Percentiles rank a stretch among this genome's conserved stretches.
Evolutionary conservation across 1,140 invertebrate species (phyloP).

Genomic region (Limonius californicus): DNA sequence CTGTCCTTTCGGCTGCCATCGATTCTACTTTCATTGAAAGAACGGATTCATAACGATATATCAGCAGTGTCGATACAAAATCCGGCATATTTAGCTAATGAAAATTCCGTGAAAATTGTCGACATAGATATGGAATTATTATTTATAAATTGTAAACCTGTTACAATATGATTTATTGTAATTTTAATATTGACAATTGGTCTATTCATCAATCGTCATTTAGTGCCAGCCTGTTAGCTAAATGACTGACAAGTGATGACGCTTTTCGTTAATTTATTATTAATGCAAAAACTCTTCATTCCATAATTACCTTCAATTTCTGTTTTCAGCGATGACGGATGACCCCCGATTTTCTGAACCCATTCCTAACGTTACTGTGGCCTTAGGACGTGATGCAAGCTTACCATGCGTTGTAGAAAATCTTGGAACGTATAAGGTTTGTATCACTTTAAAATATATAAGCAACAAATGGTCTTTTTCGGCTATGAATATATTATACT

Average conservation of each 20-base stretch:
- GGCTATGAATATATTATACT: too few species aligned
- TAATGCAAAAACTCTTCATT: too few species aligned
- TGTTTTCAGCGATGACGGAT: slow-evolving; percentile 71
- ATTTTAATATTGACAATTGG: background rate
- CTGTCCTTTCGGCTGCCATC: background rate
- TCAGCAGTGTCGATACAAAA: too few species aligned
- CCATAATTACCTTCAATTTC: slow-evolving; percentile 6
- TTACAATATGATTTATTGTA: too few species aligned
- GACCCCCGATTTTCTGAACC: slow-evolving; percentile 81
- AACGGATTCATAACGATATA: too few species aligned
- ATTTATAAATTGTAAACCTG: too few species aligned
- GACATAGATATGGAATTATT: too few species aligned
- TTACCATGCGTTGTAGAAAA: slow-evolving; percentile 85
- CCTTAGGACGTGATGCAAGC: slow-evolving; percentile 80
- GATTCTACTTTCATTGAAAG: background rate
- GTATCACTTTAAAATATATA: slow-evolving; percentile 20
- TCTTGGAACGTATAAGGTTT: slow-evolving; percentile 82
- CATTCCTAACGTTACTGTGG: slow-evolving; percentile 84
- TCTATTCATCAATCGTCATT: background rate
- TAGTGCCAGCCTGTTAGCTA: background rate
- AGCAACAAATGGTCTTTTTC: too few species aligned
- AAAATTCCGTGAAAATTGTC: too few species aligned
- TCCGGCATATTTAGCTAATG: too few species aligned
- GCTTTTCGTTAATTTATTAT: background rate
- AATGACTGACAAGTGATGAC: background rate